Evolutionary conservation across 2,888 invertebrate genomes (phyloP), one percentile per base, ranked within the genome.

Genomic region (Auanema sp.): DNA sequence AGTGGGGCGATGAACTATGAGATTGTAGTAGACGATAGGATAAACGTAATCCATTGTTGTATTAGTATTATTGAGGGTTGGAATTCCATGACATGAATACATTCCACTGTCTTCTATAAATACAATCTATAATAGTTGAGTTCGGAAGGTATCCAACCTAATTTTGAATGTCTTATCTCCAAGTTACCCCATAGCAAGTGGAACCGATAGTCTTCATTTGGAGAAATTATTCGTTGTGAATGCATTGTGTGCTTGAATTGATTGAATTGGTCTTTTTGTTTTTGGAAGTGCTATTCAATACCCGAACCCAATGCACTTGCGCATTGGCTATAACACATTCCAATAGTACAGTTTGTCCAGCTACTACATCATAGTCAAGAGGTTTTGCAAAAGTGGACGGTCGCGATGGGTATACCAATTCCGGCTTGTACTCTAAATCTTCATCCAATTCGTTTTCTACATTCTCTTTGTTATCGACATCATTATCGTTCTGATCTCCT

Each of bases 311-410:
- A 47, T 66, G 65, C 49, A 75, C 63, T 57, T 76, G 76, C n/a
- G 78, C 75, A 59, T 75, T 70, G 50, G 72, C 66, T 51, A 79
- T 72, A 10, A 81, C 80, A 58, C 81, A 81, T 57, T 81, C 81
- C 8, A 81, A 57, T 10, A 81, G 57, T 1, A 78, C 68, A 25
- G 75, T 72, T 47, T 78, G 71, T 14, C 79, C 79, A 25, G 59
- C 69, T 1, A 76, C 79, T 3, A 76, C 79, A 47, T 74, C 70
- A 8, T 76, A 63, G 8, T 73, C 69, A 52, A 75, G 71, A 11
- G 76, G 76, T 50, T 68, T 64, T 4, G 70, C 71, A 0, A 65
- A 14, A 0, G 69, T 63, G 11, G 69, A 65, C n/a, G 61, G 60
- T 23, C 64, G 60, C 14, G 64, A 51, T 0, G 79, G 79, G 52